These are phyloP conservation scores for Siderastrea radians DNA, from an alignment of 92 coral and sea anemone species.

Conservation along the genomic window DNA sequence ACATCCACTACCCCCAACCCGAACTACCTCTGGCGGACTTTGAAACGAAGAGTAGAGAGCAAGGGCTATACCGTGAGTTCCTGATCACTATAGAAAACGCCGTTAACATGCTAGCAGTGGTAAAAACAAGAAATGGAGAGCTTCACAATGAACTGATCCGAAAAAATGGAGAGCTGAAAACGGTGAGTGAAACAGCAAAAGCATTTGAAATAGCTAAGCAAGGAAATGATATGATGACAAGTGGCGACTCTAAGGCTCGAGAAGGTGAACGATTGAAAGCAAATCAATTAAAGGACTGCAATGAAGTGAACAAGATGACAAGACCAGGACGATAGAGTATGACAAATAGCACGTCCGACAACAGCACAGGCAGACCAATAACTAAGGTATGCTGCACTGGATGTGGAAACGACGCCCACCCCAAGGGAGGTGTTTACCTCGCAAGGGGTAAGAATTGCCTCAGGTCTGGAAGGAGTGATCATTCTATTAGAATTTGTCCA, in stretches of 20 bases:
- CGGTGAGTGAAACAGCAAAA: slow-evolving; percentile 51
- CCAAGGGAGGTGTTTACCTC: background rate
- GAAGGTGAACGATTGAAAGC: slow-evolving; percentile 26
- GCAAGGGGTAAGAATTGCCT: too few relatives aligned
- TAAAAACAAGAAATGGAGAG: slow-evolving; percentile 53
- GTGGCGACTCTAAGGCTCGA: slow-evolving; percentile 5
- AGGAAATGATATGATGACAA: slow-evolving; percentile 44
- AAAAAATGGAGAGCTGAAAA: slow-evolving; percentile 51
- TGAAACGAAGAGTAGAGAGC: too few relatives aligned
- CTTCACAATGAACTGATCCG: slow-evolving; percentile 45
- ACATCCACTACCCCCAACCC: too few relatives aligned
- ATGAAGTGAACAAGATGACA: slow-evolving; percentile 56
- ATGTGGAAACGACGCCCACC: slow-evolving; percentile 18
- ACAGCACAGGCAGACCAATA: slow-evolving; percentile 31
- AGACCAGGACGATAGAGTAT: slow-evolving; percentile 62
- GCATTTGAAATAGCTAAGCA: slow-evolving; percentile 50
- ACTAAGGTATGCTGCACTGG: slow-evolving; percentile 30
- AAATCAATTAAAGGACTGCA: slow-evolving; percentile 29
- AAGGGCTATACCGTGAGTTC: slow-evolving; percentile 35
- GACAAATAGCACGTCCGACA: slow-evolving; percentile 37
- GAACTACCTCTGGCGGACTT: too few relatives aligned
- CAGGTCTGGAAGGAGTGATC: too few relatives aligned
- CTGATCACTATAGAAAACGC: slow-evolving; percentile 40
- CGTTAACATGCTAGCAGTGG: slow-evolving; percentile 48
- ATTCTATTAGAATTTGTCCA: too few relatives aligned